Conservation (phyloP, 1,140 invertebrate genomes). For the Onthophagus taurus region DNA sequence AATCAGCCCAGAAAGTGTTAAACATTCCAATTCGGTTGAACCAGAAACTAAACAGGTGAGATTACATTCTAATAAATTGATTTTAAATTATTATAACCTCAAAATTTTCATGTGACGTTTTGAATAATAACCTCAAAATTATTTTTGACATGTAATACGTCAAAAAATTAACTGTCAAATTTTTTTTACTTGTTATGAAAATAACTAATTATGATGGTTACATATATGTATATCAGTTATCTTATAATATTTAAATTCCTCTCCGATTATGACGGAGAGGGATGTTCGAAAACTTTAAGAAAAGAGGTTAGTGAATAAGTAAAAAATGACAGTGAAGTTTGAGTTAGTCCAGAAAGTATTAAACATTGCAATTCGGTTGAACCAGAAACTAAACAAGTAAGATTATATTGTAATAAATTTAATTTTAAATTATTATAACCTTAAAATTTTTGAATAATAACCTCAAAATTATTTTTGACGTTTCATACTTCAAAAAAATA, state of each 20-base stretch:
- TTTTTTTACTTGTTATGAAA: too few species aligned
- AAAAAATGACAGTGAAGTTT: constrained; percentile 13
- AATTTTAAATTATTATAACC: neutral
- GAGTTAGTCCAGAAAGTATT: neutral
- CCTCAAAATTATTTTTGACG: too few species aligned
- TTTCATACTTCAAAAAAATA: too few species aligned
- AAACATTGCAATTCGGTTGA: constrained; percentile 1
- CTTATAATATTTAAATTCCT: too few species aligned
- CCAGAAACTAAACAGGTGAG: constrained; percentile 11
- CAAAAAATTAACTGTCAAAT: too few species aligned
- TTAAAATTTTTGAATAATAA: neutral
- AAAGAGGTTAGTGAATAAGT: neutral
- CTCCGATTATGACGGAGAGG: constrained; percentile 6
- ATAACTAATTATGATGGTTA: too few species aligned
- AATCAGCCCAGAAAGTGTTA: neutral
- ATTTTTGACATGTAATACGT: too few species aligned
- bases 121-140: neutral
- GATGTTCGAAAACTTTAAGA: neutral
- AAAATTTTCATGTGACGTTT: neutral
- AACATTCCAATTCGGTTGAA: constrained; percentile 4
- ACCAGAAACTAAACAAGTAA: constrained; percentile 10
- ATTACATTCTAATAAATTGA: neutral
- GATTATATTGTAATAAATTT: neutral
- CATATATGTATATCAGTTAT: too few species aligned
- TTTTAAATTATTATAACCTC: neutral